Evolutionary conservation across 2,797 vertebrate species (phyloP).

Genomic region (Uromys caudimaculatus): DNA sequence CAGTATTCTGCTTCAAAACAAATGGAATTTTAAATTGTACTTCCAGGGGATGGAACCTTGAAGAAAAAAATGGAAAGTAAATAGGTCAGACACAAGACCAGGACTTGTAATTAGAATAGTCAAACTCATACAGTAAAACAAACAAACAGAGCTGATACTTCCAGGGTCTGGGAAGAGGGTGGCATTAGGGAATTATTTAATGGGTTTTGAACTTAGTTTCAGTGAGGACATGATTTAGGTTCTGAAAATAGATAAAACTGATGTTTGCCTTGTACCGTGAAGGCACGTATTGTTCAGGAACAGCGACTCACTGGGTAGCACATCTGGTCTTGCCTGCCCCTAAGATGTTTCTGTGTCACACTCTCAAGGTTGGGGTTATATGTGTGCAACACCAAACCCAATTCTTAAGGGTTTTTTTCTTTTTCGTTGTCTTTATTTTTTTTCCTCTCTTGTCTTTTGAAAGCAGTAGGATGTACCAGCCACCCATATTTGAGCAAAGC

Average conservation of each 20-base stretch:
- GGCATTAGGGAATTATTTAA: background rate
- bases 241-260: background rate
- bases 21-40: background rate
- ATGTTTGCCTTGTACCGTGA: background rate
- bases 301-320: too few relatives aligned
- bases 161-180: background rate
- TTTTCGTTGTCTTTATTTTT: background rate
- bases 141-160: background rate
- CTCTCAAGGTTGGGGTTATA: too few relatives aligned
- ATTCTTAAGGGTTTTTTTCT: background rate
- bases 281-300: background rate
- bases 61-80: background rate
- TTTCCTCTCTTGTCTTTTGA: background rate
- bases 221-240: background rate
- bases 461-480: background rate
- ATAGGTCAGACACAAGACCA: background rate
- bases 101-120: background rate
- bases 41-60: background rate
- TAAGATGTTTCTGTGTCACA: background rate
- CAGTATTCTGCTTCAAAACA: background rate
- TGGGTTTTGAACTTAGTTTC: background rate
- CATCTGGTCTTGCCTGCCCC: background rate
- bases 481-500: background rate
- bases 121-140: background rate
- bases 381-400: background rate